These are phyloP conservation scores for Himalopsyche japonica DNA, from an alignment of 2,888 invertebrate genomes.

Conservation along the genomic window DNA sequence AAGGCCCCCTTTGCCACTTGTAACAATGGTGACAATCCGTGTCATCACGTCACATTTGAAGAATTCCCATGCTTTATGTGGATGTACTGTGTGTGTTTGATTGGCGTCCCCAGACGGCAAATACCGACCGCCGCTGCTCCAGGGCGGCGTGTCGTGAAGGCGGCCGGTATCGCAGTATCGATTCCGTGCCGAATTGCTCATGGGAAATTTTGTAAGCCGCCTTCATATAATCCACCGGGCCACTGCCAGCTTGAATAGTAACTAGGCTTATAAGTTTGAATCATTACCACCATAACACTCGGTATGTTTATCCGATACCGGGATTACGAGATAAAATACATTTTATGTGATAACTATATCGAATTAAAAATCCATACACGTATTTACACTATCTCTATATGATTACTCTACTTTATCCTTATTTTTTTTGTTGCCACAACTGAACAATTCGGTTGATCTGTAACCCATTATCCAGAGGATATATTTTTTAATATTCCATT, in stretches of 20 bases:
- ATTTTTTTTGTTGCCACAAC: too few species aligned
- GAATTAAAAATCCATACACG: too few species aligned
- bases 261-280: background rate
- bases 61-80: background rate
- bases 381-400: too few species aligned
- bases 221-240: background rate
- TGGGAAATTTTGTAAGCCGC: background rate
- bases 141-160: background rate
- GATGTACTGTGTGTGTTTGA: background rate
- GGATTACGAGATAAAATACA: too few species aligned
- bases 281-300: too few species aligned
- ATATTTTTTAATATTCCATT: too few species aligned
- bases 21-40: background rate
- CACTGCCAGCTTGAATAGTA: background rate
- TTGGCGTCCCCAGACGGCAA: background rate
- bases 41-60: background rate
- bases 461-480: too few species aligned
- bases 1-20: background rate
- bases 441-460: too few species aligned
- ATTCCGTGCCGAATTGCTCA: background rate
- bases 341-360: too few species aligned
- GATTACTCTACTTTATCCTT: too few species aligned
- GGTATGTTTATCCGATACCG: too few species aligned
- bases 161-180: background rate
- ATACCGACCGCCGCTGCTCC: background rate